Evolutionary conservation across 2,797 vertebrate genomes (phyloP).

Genomic region (Menidia menidia): DNA sequence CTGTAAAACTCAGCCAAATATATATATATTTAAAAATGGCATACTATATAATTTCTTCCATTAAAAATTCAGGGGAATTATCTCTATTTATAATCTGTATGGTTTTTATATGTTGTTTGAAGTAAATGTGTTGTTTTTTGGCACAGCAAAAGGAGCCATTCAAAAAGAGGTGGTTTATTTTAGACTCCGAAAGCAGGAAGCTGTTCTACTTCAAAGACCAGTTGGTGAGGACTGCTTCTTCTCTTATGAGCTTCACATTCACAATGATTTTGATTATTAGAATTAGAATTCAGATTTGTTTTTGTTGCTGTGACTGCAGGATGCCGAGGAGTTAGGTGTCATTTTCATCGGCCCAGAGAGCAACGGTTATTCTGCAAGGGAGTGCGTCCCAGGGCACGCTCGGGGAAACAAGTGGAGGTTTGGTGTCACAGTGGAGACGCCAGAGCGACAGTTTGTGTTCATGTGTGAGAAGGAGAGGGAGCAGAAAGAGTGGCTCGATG

Average conservation of each 20-base stretch:
- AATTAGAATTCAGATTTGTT: background rate
- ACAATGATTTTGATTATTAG: background rate
- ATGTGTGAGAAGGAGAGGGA: slow-evolving; percentile 89
- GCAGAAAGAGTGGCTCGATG: slow-evolving; percentile 90
- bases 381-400: slow-evolving; percentile 78
- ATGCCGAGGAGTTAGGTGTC: slow-evolving; percentile 88
- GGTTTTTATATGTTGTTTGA: background rate
- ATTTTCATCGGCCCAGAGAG: slow-evolving; percentile 87
- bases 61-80: background rate
- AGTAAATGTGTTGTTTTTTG: slow-evolving; percentile 4
- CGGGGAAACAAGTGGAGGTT: slow-evolving; percentile 87
- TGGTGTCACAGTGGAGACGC: slow-evolving; percentile 85
- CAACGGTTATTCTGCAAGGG: slow-evolving; percentile 85
- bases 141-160: slow-evolving; percentile 90
- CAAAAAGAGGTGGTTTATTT: slow-evolving; percentile 92
- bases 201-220: slow-evolving; percentile 91
- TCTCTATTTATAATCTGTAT: too few species aligned
- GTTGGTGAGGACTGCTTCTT: slow-evolving; percentile 83
- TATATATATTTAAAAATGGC: background rate
- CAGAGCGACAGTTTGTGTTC: slow-evolving; percentile 87
- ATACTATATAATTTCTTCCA: background rate
- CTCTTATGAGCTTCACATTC: background rate
- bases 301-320: slow-evolving; percentile 73
- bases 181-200: slow-evolving; percentile 91
- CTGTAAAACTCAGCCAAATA: slow-evolving; percentile 2